Evolutionary conservation across 2,797 vertebrate genomes (phyloP), one percentile per base, ranked within the genome.

Genomic region (Brotula barbata): DNA sequence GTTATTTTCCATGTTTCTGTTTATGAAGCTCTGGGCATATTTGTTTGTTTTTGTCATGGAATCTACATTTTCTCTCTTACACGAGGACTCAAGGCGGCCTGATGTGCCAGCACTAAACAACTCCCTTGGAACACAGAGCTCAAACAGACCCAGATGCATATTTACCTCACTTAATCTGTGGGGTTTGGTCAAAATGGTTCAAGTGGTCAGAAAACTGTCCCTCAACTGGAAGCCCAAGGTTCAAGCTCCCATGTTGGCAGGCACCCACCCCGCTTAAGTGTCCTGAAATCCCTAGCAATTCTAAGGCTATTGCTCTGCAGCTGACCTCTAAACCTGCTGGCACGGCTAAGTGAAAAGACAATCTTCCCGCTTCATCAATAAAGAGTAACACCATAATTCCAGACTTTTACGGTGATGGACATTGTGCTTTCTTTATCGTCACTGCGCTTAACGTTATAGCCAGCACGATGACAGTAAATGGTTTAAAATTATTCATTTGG

Each of bases 21-120:
- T 83, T 85, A 85, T 81, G 85, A 85, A 75, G 65, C 71, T 80
- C 61, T 47, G 76, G 71, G 74, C 80, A 86, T 85, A 81, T 88
- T 88, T 87, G 82, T 88, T 88, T 89, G 83, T 90, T 87, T 88
- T 85, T 85, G 76, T 84, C 81, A 82, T 84, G 85, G 83, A 88
- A 86, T 88, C 85, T 85, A 85, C 75, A 85, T 87, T 87, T 83
- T 85, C 84, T 81, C 61, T 78, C 72, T 81, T 77, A 64, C 71
- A 73, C 75, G 71, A 77, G 76, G 77, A 64, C 70, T 75, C 64
- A 58, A 70, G 64, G 68, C 65, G 25, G 71, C 66, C 37, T 66
- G 22, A 23, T 78, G 68, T 75, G 84, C 78, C 85, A 85, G 64
- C 68, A 58, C 58, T 46, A 50, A 77, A 84, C 50, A 36, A 51